Evolutionary conservation across 2,113 vertebrate species (phyloP), one percentile per base, ranked within the genome.

Genomic region (Falcunculus frontatus): DNA sequence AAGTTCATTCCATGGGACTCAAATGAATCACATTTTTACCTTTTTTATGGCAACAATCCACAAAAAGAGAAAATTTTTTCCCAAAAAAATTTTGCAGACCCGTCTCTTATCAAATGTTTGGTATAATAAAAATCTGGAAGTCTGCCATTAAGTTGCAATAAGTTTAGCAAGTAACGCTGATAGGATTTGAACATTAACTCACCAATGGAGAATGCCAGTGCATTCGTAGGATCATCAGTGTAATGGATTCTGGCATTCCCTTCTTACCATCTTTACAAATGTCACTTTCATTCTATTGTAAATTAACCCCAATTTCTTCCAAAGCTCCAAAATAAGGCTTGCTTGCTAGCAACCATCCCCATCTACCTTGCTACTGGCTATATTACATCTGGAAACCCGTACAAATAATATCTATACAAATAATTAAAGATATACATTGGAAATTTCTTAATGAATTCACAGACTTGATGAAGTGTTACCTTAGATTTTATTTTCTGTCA

Each of bases 221-320:
- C 92, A 89, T 96, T 96, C 25, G 50, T 96, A 94, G 95, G 95
- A 97, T 96, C 96, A 97, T 97, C 98, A 98, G 90, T 87, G 95
- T 98, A 98, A 98, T 98, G 94, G 97, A 95, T 98, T 96, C 96
- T 98, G 98, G 97, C 98, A 97, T 97, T 97, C 92, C 59, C 73
- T 87, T 97, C 92, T 59, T 97, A 96, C 97, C 95, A 94, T 98
- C 97, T 98, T 98, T 97, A 97, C 97, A 97, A 97, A 98, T 87
- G 97, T 98, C 98, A 97, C 97, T 98, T 98, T 98, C 97, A 97
- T 97, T 98, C 97, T 97, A 97, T 97, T 96, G 97, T 97, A 97
- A 98, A 98, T 97, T 97, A 98, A 97, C 96, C 96, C 95, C 6
- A 97, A 93, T 97, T 98, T 97, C 93, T 97, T 97, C 96, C 94